Evolutionary conservation across 2,797 vertebrate species (phyloP).

Genomic region (Urosaurus nigricauda): DNA sequence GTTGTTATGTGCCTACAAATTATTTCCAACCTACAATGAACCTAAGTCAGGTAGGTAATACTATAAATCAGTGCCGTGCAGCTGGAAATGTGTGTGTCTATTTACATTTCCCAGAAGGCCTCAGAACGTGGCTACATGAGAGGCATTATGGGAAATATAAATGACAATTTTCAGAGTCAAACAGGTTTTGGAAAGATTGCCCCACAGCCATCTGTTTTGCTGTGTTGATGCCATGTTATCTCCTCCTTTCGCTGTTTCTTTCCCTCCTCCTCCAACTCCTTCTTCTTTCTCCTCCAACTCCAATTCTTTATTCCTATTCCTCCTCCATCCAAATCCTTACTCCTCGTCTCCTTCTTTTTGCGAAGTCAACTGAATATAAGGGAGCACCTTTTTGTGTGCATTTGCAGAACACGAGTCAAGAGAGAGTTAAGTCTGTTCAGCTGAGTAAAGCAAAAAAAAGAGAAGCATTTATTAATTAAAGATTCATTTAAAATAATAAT

Average conservation of each 20-base stretch:
- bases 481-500: conserved; percentile 25
- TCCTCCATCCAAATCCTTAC: neutral
- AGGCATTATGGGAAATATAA: neutral
- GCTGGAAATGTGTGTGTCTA: neutral
- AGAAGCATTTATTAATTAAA: conserved; percentile 22
- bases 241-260: too few relatives aligned
- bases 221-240: too few relatives aligned
- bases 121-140: neutral
- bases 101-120: neutral
- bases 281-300: too few relatives aligned
- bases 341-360: too few relatives aligned
- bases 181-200: neutral
- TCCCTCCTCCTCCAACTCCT: too few relatives aligned
- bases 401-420: conserved; percentile 32
- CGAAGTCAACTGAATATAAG: too few relatives aligned
- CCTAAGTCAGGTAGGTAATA: too few relatives aligned
- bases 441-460: conserved; percentile 58
- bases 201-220: neutral
- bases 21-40: too few relatives aligned
- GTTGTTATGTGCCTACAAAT: too few relatives aligned
- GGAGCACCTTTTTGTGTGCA: neutral
- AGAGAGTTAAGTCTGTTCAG: conserved; percentile 73
- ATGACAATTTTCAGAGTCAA: neutral
- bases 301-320: neutral
- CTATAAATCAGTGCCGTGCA: neutral